These are phyloP conservation scores for Sicus ferrugineus DNA, from an alignment of 2,888 invertebrate species.

Conservation along the genomic window DNA sequence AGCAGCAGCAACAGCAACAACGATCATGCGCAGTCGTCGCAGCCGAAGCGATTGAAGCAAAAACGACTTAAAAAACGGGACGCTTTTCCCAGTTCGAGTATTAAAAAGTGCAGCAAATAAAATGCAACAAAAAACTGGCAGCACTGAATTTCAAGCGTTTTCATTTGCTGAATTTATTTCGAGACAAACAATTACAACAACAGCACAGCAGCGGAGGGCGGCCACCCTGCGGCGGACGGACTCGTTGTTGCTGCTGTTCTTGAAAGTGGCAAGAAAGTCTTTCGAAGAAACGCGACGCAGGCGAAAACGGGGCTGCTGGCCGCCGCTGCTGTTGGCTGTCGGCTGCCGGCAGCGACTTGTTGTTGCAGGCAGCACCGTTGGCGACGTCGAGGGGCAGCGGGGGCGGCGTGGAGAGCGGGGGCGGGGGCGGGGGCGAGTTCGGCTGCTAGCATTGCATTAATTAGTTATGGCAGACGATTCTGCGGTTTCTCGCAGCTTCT, in stretches of 20 bases:
- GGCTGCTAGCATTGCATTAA: slow-evolving; percentile 55
- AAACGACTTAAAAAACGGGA: slow-evolving; percentile 33
- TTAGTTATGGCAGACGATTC: slow-evolving; percentile 64
- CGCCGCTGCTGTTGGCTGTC: neutral
- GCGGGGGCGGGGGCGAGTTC: slow-evolving; percentile 36
- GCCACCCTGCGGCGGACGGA: too few species aligned
- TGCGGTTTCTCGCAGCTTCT: slow-evolving; percentile 58
- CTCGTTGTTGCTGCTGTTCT: too few species aligned
- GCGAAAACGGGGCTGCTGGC: slow-evolving; percentile 9
- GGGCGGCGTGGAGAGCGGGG: slow-evolving; percentile 4
- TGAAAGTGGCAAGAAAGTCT: too few species aligned
- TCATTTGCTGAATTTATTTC: slow-evolving; percentile 55
- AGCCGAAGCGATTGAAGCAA: slow-evolving; percentile 28
- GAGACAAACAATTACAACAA: slow-evolving; percentile 1
- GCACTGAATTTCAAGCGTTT: slow-evolving; percentile 58
- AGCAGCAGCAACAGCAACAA: slow-evolving; percentile 35
- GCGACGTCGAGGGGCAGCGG: too few species aligned
- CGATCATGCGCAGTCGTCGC: slow-evolving; percentile 57
- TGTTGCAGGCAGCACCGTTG: neutral
- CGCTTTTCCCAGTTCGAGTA: neutral
- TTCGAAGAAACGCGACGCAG: neutral
- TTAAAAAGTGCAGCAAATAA: slow-evolving; percentile 37
- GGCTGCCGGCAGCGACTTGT: neutral
- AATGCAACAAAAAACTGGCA: slow-evolving; percentile 58
- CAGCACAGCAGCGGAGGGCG: too few species aligned